Evolutionary conservation across 2,888 invertebrate species (phyloP), one percentile per base, ranked within the genome.

Genomic region (Cyclophora albipunctata): DNA sequence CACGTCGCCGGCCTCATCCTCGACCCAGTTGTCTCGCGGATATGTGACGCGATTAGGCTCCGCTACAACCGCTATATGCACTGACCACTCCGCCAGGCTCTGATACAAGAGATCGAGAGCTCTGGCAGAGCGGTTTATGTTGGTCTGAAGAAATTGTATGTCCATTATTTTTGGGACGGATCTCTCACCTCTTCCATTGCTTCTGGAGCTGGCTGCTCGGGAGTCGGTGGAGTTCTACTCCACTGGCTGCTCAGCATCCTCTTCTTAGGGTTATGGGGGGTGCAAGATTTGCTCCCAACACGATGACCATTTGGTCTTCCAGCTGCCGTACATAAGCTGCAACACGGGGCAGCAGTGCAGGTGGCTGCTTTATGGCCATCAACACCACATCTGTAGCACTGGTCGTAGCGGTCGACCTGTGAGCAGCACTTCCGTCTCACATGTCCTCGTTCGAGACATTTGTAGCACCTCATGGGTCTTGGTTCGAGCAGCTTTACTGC

Each of bases 91-190:
- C 2, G 47, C 48, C 49, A 49, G 40, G 7, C 46, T 49, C 20
- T 59, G 55, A 33, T 42, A 3, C 7, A 57, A 41, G 2, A 59
- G 47, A 34, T 59, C 54, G 46, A 53, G 42, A 7, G 42, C 42
- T 7, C 7, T 20, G 42, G 42, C 42, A 3, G 7, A 42, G 42
- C 7, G 42, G n/a, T 42, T 42, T n/a, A 42, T 4, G 20, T 42
- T 42, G 4, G 5, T 7, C 42, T 42, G 42, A 1, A 42, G n/a
- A 7, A 42, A n/a, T 4, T 7, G 20, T 7, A 20, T 4, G 1
- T 4, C n/a, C 37, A 7, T 42, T 4, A 20, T 42, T 20, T 1
- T 7, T 42, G 20, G 7, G 4, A 3, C n/a, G 20, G 5, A 6
- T 7, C 40, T 20, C 20, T 20, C 37, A 37, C 37, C 37, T 37